phyloP scores from a whole-genome alignment of 2,888 invertebrate genomes.

The Cotesia congregata region DNA sequence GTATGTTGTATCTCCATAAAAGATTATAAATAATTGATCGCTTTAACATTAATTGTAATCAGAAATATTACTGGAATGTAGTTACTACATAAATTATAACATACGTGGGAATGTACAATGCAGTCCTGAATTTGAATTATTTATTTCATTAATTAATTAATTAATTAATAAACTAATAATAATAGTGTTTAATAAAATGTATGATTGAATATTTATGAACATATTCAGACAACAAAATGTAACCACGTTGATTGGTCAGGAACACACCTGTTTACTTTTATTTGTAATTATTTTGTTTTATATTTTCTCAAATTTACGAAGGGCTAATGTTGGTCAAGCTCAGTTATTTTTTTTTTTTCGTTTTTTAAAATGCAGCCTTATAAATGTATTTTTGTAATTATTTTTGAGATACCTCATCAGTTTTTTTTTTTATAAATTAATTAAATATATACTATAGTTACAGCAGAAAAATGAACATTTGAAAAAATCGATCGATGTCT shows the following conservation, averaged over 20 bases:
- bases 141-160: neutral
- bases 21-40: neutral
- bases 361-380: conserved; percentile 28
- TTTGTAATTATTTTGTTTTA: conserved; percentile 16
- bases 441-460: neutral
- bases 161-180: conserved; percentile 5
- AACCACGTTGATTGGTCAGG: conserved; percentile 69
- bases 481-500: conserved; percentile 15
- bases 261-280: conserved; percentile 59
- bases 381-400: conserved; percentile 15
- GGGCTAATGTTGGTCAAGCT: conserved; percentile 32
- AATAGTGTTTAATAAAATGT: neutral
- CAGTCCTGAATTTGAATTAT: conserved; percentile 58
- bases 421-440: conserved; percentile 19
- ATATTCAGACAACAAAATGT: conserved; percentile 58
- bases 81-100: conserved; percentile 59
- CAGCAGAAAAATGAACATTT: neutral
- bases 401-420: conserved; percentile 3
- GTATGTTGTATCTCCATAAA: conserved; percentile 30
- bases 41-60: conserved; percentile 47
- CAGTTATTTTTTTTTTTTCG: conserved; percentile 24
- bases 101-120: conserved; percentile 63
- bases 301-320: conserved; percentile 33
- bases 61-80: conserved; percentile 66
- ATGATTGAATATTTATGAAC: conserved; percentile 45